These are phyloP conservation scores for Schizaphis graminum DNA, from an alignment of 2,888 invertebrate species.

Conservation along the genomic window DNA sequence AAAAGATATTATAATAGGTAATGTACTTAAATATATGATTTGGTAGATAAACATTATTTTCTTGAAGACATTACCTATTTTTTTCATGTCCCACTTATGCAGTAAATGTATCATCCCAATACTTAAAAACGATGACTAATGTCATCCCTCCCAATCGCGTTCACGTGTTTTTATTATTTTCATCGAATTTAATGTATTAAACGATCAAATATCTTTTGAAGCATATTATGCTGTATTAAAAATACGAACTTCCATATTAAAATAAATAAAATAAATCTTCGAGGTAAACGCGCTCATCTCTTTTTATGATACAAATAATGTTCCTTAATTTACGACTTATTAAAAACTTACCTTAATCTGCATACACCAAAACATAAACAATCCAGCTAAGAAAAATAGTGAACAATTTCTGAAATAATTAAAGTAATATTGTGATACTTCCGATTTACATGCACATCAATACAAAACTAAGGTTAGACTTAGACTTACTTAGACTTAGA, in stretches of 20 bases:
- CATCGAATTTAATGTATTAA: neutral
- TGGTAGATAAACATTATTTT: neutral
- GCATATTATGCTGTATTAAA: neutral
- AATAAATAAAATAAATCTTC: neutral
- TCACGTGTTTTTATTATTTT: neutral
- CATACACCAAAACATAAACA: neutral
- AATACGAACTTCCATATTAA: neutral
- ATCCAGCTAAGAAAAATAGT: neutral
- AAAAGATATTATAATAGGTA: neutral
- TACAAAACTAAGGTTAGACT: neutral
- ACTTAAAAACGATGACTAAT: neutral
- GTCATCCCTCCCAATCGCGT: neutral
- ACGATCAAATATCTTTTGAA: neutral
- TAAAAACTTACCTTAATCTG: neutral
- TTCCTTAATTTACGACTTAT: neutral
- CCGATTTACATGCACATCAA: rapidly evolving
- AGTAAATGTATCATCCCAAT: neutral
- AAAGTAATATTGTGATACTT: neutral
- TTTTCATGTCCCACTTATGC: neutral
- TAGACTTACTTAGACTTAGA: too few relatives aligned
- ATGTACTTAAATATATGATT: neutral
- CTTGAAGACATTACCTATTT: neutral
- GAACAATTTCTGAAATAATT: neutral
- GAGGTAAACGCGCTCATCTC: neutral
- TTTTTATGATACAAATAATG: neutral